These are phyloP conservation scores for Marasmarcha lunaedactyla DNA, from an alignment of 2,888 invertebrate genomes.

Conservation along the genomic window DNA sequence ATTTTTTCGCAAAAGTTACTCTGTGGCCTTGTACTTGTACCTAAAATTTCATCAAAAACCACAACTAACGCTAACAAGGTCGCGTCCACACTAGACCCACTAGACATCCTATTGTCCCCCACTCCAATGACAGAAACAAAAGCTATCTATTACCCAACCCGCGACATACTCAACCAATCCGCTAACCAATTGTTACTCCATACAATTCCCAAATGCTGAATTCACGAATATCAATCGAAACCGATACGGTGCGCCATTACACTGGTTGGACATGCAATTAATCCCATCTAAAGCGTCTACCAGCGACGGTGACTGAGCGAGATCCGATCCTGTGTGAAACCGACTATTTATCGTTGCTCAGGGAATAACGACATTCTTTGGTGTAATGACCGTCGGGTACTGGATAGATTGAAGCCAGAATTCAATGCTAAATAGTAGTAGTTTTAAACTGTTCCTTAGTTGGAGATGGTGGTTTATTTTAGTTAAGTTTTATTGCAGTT, in stretches of 20 bases:
- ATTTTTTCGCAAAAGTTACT: too few species aligned
- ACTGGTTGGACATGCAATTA: conserved; percentile 9
- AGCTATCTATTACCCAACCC: neutral
- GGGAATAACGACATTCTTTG: conserved; percentile 3
- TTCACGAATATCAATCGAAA: conserved; percentile 16
- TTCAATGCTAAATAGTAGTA: neutral
- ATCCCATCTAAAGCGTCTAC: conserved; percentile 5
- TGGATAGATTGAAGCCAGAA: conserved; percentile 2
- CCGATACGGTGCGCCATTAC: conserved; percentile 16
- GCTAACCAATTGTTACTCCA: too few species aligned
- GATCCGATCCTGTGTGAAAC: conserved; percentile 16
- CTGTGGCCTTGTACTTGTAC: too few species aligned
- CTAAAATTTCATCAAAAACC: too few species aligned
- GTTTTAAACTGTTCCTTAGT: too few species aligned
- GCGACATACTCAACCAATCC: conserved; percentile 2
- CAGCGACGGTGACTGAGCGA: conserved; percentile 8
- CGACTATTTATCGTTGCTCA: conserved; percentile 26
- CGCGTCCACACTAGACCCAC: too few species aligned
- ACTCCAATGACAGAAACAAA: neutral
- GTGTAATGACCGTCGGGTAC: conserved; percentile 9
- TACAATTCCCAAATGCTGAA: neutral
- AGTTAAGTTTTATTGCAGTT: too few species aligned
- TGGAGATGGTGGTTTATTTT: too few species aligned
- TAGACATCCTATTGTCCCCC: too few species aligned
- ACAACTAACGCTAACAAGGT: too few species aligned